Evolutionary conservation across 1,140 invertebrate genomes (phyloP), one percentile per base, ranked within the genome.

Genomic region (Bathynomus jamesi): DNA sequence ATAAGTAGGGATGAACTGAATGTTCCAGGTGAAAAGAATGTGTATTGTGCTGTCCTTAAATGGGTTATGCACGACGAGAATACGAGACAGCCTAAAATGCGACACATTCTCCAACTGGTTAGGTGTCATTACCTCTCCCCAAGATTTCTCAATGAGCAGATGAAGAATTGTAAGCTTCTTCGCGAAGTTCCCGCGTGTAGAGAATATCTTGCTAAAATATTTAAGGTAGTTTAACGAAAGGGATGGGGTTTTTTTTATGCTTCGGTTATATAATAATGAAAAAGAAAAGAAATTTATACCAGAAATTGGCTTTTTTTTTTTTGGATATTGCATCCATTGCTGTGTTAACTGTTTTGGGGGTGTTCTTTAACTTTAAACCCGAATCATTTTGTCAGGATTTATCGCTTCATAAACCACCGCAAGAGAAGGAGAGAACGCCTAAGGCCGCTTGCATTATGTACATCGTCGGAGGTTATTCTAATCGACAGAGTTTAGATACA

Each of bases 111-210:
- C 29, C 88, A 89, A 78, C 91, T 90, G 0, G 65, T 61, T 69
- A 86, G 94, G 2, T 94, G 93, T 80, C 92, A 95, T 79, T 95
- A 91, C 82, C 85, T 96, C 13, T 92, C 93, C n/a, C 94, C 94
- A 0, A 89, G 87, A 76, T 96, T 96, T 82, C 78, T 90, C 8
- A 90, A 92, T 76, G 91, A 94, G 71, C 93, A 96, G 83, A 91
- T 96, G 87, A 92, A 89, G 77, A 92, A 91, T 78, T 96, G 93
- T 82, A 89, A 91, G 61, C 86, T 95, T 2, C 81, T 96, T n/a
- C 89, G 89, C 78, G 93, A 92, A 80, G 87, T 90, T 21, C 92
- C 92, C 0, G 91, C 92, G 4, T 96, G 93, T 80, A 86, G 90
- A 61, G 92, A 95, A 81, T 95, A 95, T 81, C 85, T 96, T 67